Percentiles rank a stretch among this genome's conserved stretches.
These are phyloP conservation scores for Lipophrys pholis DNA, from an alignment of 2,113 vertebrate genomes.

Conservation along the genomic window DNA sequence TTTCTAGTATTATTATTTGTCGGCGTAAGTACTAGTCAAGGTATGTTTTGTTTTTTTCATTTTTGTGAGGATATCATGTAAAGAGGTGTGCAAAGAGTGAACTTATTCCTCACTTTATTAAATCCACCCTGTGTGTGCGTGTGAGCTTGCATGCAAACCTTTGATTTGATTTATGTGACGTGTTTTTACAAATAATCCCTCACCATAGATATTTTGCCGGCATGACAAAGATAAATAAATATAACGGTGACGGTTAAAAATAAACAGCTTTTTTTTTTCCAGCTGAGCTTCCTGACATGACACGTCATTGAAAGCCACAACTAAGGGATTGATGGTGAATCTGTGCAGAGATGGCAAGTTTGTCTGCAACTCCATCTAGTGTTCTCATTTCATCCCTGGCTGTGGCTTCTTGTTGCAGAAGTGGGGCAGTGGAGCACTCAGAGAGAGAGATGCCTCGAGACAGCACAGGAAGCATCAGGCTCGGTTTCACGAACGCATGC, in stretches of 20 bases:
- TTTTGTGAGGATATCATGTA: too few species aligned
- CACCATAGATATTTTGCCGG: background rate
- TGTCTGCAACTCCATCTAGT: constrained; percentile 57
- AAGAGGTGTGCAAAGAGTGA: too few species aligned
- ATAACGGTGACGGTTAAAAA: constrained; percentile 4
- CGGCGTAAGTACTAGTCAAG: too few species aligned
- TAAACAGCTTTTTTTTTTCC: background rate
- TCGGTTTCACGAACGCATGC: constrained; percentile 1
- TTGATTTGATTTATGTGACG: too few species aligned
- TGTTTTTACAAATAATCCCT: too few species aligned
- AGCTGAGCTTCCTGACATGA: constrained; percentile 17
- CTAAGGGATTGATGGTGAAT: constrained; percentile 42
- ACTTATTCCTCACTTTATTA: too few species aligned
- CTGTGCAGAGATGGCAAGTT: constrained; percentile 31
- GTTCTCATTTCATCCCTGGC: constrained; percentile 34
- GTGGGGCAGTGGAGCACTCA: constrained; percentile 72
- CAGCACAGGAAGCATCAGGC: constrained; percentile 45
- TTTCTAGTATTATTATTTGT: too few species aligned
- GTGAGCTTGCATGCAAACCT: too few species aligned
- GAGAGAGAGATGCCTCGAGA: constrained; percentile 48
- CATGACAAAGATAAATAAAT: constrained; percentile 7
- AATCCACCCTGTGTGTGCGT: too few species aligned
- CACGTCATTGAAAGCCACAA: constrained; percentile 22
- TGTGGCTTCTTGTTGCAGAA: constrained; percentile 40
- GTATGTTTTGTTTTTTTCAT: too few species aligned